phyloP scores from a whole-genome alignment of 2,113 vertebrate genomes.

The Urocynchramus pylzowi region DNA sequence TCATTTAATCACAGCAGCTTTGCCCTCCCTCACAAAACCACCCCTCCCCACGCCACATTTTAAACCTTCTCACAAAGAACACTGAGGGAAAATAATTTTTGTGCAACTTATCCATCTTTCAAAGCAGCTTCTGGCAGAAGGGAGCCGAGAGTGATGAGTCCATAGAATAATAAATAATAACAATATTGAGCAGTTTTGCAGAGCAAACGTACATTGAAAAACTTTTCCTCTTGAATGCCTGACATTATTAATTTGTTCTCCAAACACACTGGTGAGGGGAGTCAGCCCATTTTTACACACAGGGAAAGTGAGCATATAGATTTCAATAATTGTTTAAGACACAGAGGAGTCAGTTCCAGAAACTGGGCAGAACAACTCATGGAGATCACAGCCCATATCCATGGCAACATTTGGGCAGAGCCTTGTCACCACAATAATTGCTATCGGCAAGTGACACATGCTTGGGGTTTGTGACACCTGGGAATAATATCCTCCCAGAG shows the following conservation, averaged over 20 bases:
- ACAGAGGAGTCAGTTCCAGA: neutral
- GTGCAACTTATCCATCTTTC: slow-evolving; percentile 57
- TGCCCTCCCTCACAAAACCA: neutral
- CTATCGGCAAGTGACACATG: neutral
- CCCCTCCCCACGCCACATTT: neutral
- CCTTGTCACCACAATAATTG: neutral
- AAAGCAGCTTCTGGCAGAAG: slow-evolving; percentile 46
- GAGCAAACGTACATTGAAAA: slow-evolving; percentile 38
- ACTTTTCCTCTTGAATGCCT: slow-evolving; percentile 42
- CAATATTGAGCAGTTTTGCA: slow-evolving; percentile 52
- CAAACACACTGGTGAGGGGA: neutral
- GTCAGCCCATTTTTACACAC: neutral
- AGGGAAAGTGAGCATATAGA: neutral
- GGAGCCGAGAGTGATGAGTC: slow-evolving; percentile 47
- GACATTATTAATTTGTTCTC: slow-evolving; percentile 51
- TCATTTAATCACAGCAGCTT: neutral
- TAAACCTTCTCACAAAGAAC: slow-evolving; percentile 29
- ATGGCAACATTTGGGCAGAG: neutral
- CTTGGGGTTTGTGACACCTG: neutral
- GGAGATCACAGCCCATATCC: neutral
- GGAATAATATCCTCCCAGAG: neutral
- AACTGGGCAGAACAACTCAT: neutral
- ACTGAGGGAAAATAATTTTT: slow-evolving; percentile 36
- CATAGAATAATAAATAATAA: slow-evolving; percentile 64
- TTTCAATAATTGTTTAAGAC: neutral